Conservation (phyloP, 2,888 invertebrate genomes). For the Prenolepis imparis region DNA sequence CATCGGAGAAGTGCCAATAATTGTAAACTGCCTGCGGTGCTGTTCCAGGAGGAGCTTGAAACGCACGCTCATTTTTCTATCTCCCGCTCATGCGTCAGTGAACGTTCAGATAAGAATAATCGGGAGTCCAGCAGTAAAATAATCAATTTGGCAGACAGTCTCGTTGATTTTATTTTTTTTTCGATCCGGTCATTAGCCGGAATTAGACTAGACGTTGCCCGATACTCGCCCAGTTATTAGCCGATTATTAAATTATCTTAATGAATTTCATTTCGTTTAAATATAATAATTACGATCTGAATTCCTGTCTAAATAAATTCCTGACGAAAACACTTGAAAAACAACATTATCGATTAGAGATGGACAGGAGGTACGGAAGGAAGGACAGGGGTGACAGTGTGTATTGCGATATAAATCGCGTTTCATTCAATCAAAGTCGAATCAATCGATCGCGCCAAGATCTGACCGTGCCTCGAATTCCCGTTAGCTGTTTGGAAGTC, state of each 20-base stretch:
- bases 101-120: conserved; percentile 34
- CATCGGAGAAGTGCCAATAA: conserved; percentile 55
- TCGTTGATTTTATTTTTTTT: not conserved
- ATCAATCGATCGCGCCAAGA: conserved; percentile 71
- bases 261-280: not conserved
- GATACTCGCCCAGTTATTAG: not conserved
- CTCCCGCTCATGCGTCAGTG: conserved; percentile 1
- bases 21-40: not conserved
- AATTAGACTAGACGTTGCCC: not conserved
- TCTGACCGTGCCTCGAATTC: conserved; percentile 75
- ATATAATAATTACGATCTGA: not conserved
- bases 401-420: conserved; percentile 63
- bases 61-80: not conserved
- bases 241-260: conserved; percentile 1
- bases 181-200: not conserved
- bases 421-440: conserved; percentile 67
- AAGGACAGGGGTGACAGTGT: conserved; percentile 11
- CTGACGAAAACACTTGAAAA: not conserved
- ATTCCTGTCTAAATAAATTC: not conserved
- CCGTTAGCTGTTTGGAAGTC: conserved; percentile 74
- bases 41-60: not conserved
- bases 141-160: not conserved
- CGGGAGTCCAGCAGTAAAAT: not conserved
- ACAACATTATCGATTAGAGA: not conserved
- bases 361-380: not conserved